These are phyloP conservation scores for Colinus virginianus DNA, from an alignment of 2,113 vertebrate species.

Conservation along the genomic window DNA sequence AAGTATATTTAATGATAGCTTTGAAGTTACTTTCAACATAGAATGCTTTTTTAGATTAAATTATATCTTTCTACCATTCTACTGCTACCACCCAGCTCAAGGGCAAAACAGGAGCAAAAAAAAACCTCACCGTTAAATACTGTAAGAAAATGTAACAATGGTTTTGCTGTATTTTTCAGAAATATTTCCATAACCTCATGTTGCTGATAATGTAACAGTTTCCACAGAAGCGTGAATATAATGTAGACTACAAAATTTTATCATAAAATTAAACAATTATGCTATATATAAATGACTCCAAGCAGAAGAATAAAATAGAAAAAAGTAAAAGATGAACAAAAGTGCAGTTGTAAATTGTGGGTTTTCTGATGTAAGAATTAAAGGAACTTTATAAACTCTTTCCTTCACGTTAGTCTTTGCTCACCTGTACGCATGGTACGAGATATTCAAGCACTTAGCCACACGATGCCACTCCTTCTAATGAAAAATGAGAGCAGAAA, in stretches of 20 bases:
- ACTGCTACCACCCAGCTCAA: constrained; percentile 12
- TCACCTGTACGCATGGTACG: not conserved
- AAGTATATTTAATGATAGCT: constrained; percentile 78
- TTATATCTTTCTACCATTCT: constrained; percentile 47
- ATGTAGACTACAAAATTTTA: not conserved
- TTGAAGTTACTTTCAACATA: constrained; percentile 66
- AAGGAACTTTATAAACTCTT: not conserved
- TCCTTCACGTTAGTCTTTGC: not conserved
- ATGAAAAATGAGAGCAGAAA: not conserved
- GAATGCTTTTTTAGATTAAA: constrained; percentile 56
- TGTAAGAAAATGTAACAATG: constrained; percentile 11
- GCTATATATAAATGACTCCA: not conserved
- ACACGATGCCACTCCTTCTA: not conserved
- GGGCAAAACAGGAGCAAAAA: not conserved
- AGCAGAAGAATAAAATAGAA: not conserved
- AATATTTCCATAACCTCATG: not conserved
- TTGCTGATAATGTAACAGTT: not conserved
- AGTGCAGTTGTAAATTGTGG: not conserved
- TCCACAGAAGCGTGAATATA: not conserved
- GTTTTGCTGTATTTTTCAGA: not conserved
- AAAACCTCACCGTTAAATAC: not conserved
- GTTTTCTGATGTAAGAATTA: not conserved
- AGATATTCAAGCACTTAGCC: not conserved
- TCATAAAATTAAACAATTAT: constrained; percentile 19
- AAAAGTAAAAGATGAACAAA: not conserved